phyloP scores from a whole-genome alignment of 1,140 invertebrate species.

The Scaptomyza hsui region DNA sequence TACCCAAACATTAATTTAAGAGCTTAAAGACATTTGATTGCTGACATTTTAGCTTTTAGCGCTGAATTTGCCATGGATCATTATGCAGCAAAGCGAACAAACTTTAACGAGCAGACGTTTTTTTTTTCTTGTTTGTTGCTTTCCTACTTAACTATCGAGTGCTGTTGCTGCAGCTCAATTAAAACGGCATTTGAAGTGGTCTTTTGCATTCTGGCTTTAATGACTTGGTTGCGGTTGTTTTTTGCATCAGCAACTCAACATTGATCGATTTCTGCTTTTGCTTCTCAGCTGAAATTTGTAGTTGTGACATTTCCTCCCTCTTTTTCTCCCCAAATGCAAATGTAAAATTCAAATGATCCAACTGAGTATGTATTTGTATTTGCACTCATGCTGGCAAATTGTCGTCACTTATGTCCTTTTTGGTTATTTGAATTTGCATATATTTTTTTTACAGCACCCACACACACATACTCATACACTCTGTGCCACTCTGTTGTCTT shows the following conservation, averaged over 20 bases:
- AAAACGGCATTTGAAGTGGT: constrained; percentile 65
- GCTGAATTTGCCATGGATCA: constrained; percentile 14
- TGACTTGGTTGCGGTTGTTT: constrained; percentile 50
- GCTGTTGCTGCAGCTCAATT: constrained; percentile 58
- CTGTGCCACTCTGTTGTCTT: constrained; percentile 32
- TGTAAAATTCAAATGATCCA: constrained; percentile 43
- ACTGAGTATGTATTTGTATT: constrained; percentile 29
- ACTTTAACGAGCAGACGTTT: constrained; percentile 8
- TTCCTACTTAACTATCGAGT: constrained; percentile 42
- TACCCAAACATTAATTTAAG: not conserved
- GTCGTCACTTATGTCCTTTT: constrained; percentile 72
- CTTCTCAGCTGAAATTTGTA: constrained; percentile 31
- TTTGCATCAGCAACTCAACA: constrained; percentile 14
- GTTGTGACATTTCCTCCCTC: constrained; percentile 11
- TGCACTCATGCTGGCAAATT: constrained; percentile 63
- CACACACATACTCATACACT: constrained; percentile 14
- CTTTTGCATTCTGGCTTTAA: constrained; percentile 36
- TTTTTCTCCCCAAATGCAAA: constrained; percentile 31
- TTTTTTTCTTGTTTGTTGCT: not conserved
- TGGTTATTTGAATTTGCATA: constrained; percentile 67
- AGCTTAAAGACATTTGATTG: not conserved
- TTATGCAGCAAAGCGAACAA: constrained; percentile 20
- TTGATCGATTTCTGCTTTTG: constrained; percentile 49
- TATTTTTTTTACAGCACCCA: constrained; percentile 50
- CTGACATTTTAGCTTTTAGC: not conserved